Conservation (phyloP, 2,888 invertebrate species). For the Synergus japonicus region DNA sequence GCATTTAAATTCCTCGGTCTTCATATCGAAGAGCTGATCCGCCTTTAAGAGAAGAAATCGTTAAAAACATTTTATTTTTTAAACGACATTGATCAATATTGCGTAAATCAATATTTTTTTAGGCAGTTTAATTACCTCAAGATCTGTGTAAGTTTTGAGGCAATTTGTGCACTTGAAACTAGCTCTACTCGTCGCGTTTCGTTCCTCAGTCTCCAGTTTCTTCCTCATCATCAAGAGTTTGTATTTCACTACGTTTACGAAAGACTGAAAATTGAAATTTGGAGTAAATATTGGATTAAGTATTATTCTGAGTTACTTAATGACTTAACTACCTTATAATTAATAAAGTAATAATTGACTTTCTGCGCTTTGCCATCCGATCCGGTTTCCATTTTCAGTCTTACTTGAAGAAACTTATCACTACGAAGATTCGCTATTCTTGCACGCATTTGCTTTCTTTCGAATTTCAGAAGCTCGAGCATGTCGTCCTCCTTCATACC, state of each 20-base stretch:
- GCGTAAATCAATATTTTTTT: too few species aligned
- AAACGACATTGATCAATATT: too few species aligned
- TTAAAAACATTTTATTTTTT: not conserved
- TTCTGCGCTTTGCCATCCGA: slow-evolving; percentile 96
- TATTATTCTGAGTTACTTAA: not conserved
- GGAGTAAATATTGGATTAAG: not conserved
- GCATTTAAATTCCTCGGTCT: slow-evolving; percentile 91
- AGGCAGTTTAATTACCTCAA: slow-evolving; percentile 83
- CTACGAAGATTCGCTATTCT: slow-evolving; percentile 91
- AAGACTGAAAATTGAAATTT: slow-evolving; percentile 79
- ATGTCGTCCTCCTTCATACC: slow-evolving; percentile 94
- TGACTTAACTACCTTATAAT: slow-evolving; percentile 85
- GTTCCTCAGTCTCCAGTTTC: slow-evolving; percentile 96
- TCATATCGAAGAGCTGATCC: slow-evolving; percentile 92
- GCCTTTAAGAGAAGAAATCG: slow-evolving; percentile 79
- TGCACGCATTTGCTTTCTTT: slow-evolving; percentile 94
- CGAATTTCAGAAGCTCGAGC: slow-evolving; percentile 94
- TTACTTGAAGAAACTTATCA: slow-evolving; percentile 95
- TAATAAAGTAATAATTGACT: slow-evolving; percentile 98
- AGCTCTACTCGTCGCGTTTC: slow-evolving; percentile 95
- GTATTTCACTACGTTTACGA: slow-evolving; percentile 98
- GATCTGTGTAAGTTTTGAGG: slow-evolving; percentile 95
- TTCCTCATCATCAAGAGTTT: slow-evolving; percentile 97
- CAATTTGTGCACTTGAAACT: slow-evolving; percentile 96
- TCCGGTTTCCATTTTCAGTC: slow-evolving; percentile 96